Conservation (phyloP, 2,888 invertebrate genomes). For the Andrena camellia region DNA sequence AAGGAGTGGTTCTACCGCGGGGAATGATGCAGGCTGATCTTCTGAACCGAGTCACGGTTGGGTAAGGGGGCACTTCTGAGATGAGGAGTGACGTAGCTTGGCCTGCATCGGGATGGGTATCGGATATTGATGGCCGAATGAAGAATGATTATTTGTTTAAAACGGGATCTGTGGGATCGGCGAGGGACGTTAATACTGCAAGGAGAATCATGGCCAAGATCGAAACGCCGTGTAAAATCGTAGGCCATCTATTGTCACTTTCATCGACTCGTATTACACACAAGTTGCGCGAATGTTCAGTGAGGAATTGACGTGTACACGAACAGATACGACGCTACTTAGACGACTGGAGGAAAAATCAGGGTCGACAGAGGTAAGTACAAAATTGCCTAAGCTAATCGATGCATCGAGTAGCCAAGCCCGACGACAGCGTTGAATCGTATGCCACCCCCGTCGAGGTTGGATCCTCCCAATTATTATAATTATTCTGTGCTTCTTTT, state of each 20-base stretch:
- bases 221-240: constrained; percentile 59
- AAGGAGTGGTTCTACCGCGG: not conserved
- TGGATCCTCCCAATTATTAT: constrained; percentile 17
- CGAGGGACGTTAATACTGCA: not conserved
- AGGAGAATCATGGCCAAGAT: not conserved
- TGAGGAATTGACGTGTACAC: constrained; percentile 47
- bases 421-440: constrained; percentile 8
- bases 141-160: too few species aligned
- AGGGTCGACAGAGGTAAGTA: constrained; percentile 79
- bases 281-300: constrained; percentile 43
- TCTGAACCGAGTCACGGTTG: not conserved
- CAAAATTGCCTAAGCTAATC: constrained; percentile 80
- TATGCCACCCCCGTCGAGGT: constrained; percentile 5
- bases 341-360: constrained; percentile 34
- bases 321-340: constrained; percentile 63
- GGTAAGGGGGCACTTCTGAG: too few species aligned
- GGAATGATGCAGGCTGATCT: not conserved
- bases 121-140: too few species aligned
- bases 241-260: constrained; percentile 74
- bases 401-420: constrained; percentile 40
- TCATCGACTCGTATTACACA: constrained; percentile 67
- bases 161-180: not conserved
- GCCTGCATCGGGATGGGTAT: too few species aligned
- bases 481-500: constrained; percentile 16
- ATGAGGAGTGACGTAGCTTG: too few species aligned